Evolutionary conservation across 2,888 invertebrate species (phyloP), one percentile per base, ranked within the genome.

Genomic region (Altica lythri): DNA sequence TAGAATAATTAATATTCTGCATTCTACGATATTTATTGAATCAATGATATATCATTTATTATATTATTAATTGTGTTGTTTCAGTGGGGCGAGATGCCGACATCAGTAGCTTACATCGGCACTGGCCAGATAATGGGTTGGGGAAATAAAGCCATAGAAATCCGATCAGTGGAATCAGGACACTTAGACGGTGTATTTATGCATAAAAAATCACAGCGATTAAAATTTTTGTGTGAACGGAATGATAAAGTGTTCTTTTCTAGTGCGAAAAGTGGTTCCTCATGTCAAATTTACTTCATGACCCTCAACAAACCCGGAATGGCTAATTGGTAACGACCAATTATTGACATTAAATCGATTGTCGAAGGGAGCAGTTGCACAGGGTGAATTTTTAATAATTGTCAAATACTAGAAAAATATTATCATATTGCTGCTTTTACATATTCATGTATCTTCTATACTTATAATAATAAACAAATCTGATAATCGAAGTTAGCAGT

Each of bases 231-330:
- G 73, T 99, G 99, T 81, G 99, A 99, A 82, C 87, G 99, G 75
- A 99, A 99, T 80, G 99, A 99, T 80, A 99, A 99, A 86, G 97
- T 99, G 72, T 99, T 99, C 86, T 99, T 99, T 83, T 97, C 98
- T 58, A 98, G 98, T 71, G 97, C 99, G 73, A 96, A 98, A 81
- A 93, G 95, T 75, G 95, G 96, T 74, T 95, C 95, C 66, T 94
- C 95, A 70, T 98, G 97, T 85, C 99, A 99, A 82, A 99, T 99
- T 74, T 99, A 99, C 79, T 99, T 99, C 82, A 99, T 99, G 99
- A 98, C 99, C 72, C 86, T 99, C 74, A 99, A 98, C 81, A 97
- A 97, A 81, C 97, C 98, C 57, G 98, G 98, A 71, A 92, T 98
- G 90, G 94, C 96, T 76, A 98, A 98, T 82, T 98, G 98, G 98